phyloP scores from a whole-genome alignment of 2,888 invertebrate genomes.

The Margaritifera margaritifera region DNA sequence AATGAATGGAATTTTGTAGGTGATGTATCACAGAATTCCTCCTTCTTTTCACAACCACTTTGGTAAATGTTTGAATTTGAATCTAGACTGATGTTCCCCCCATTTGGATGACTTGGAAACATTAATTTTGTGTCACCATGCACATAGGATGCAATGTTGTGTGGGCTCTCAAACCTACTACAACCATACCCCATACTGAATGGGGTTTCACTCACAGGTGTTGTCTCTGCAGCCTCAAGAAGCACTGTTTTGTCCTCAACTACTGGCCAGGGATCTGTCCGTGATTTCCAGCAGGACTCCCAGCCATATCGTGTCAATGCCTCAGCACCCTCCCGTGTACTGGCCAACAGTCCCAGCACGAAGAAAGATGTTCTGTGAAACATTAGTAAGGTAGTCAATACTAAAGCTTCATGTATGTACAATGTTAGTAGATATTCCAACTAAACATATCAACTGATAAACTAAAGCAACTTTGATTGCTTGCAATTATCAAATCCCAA shows the following conservation, averaged over 20 bases:
- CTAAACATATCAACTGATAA: too few species aligned
- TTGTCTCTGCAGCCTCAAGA: constrained; percentile 40
- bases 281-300: constrained; percentile 82
- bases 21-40: constrained; percentile 9
- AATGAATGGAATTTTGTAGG: constrained; percentile 15
- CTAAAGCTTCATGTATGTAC: too few species aligned
- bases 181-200: constrained; percentile 1
- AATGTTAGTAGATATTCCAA: too few species aligned
- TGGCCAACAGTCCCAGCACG: constrained; percentile 87
- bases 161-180: too few species aligned
- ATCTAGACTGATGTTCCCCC: too few species aligned
- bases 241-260: constrained; percentile 50
- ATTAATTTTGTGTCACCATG: too few species aligned
- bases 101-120: too few species aligned
- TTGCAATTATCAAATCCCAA: background rate
- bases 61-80: too few species aligned
- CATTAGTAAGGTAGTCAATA: background rate
- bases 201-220: constrained; percentile 24
- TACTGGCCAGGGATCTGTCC: constrained; percentile 76
- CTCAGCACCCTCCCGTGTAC: constrained; percentile 88
- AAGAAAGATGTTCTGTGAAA: constrained; percentile 85
- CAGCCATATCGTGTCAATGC: constrained; percentile 82
- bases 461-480: background rate
- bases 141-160: too few species aligned
- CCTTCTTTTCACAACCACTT: too few species aligned